Evolutionary conservation across 1,140 invertebrate genomes (phyloP).

Genomic region (Rhagoletis zephyria): DNA sequence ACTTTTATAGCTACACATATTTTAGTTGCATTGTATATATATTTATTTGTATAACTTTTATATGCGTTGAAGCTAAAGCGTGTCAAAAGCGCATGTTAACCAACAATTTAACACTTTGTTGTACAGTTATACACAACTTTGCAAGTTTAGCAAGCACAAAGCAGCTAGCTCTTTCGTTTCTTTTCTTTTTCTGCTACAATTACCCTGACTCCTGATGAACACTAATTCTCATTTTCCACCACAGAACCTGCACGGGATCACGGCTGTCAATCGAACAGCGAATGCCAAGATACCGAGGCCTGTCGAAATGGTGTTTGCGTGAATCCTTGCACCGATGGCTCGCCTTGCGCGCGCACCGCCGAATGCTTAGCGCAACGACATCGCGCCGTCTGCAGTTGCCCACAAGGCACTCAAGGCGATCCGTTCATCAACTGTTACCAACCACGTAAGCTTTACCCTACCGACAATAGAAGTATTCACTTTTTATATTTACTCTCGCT

Average conservation of each 20-base stretch:
- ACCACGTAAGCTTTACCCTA: slow-evolving; percentile 67
- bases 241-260: slow-evolving; percentile 75
- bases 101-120: background rate
- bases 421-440: slow-evolving; percentile 85
- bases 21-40: slow-evolving; percentile 56
- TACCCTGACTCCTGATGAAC: background rate
- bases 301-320: slow-evolving; percentile 84
- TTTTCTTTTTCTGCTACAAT: background rate
- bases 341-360: slow-evolving; percentile 85
- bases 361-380: slow-evolving; percentile 85
- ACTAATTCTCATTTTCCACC: slow-evolving; percentile 23
- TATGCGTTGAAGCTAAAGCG: background rate
- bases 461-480: background rate
- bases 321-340: slow-evolving; percentile 82
- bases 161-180: background rate
- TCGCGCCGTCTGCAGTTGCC: slow-evolving; percentile 84
- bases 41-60: background rate
- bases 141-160: slow-evolving; percentile 59
- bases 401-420: slow-evolving; percentile 83
- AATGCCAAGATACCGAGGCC: slow-evolving; percentile 82
- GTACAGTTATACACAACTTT: slow-evolving; percentile 57
- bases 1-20: slow-evolving; percentile 1
- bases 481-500: background rate
- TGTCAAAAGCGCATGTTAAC: background rate
- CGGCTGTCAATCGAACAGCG: slow-evolving; percentile 81